These are phyloP conservation scores for Zeuzera pyrina DNA, from an alignment of 2,888 invertebrate species.

Conservation along the genomic window DNA sequence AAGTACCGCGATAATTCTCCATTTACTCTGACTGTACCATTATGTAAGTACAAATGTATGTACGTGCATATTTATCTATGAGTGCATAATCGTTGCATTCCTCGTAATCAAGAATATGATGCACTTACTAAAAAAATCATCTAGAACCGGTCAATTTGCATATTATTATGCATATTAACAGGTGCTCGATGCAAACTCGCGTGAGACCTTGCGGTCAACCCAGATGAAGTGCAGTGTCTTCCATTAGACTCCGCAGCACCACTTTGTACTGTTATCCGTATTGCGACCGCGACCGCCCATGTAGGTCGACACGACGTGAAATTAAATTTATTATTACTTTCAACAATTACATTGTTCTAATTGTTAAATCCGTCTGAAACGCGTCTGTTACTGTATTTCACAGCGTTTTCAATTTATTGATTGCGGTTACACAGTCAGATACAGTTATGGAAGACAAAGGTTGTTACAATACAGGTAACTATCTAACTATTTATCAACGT, in stretches of 20 bases:
- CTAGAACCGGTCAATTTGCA: no score
- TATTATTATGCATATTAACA: background rate
- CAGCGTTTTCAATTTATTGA: no score
- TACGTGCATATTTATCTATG: no score
- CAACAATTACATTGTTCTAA: slow-evolving; percentile 28
- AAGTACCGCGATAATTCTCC: no score
- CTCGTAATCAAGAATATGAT: no score
- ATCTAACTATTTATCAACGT: no score
- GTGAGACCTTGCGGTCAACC: slow-evolving; percentile 48
- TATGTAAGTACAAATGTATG: no score
- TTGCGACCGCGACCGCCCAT: slow-evolving; percentile 35
- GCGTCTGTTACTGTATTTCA: no score
- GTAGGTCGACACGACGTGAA: slow-evolving; percentile 56
- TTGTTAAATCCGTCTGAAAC: no score
- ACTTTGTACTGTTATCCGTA: slow-evolving; percentile 57
- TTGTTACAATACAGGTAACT: background rate
- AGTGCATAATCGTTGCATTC: no score
- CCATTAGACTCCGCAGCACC: slow-evolving; percentile 27
- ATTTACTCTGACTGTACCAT: no score
- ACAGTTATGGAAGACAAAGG: background rate
- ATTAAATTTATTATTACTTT: slow-evolving; percentile 51
- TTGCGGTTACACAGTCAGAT: background rate
- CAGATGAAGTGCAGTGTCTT: slow-evolving; percentile 37
- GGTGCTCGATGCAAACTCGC: slow-evolving; percentile 8
- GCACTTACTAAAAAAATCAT: no score